These are phyloP conservation scores for Encarsia formosa DNA, from an alignment of 2,888 invertebrate genomes.

Conservation along the genomic window DNA sequence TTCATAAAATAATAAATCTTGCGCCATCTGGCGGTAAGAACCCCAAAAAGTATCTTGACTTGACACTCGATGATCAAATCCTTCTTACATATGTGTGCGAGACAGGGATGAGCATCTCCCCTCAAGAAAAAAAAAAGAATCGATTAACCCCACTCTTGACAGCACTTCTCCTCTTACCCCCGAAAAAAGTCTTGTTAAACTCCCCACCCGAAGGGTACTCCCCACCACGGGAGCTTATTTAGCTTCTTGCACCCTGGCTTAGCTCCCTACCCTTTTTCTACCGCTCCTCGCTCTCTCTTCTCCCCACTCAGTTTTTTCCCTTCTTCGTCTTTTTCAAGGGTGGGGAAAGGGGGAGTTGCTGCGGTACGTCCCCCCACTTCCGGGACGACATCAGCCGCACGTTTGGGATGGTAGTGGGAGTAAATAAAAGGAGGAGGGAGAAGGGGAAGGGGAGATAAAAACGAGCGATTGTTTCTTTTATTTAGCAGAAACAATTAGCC, in stretches of 20 bases:
- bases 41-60: too few species aligned
- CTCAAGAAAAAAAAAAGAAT: conserved; percentile 30
- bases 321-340: not conserved
- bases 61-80: too few species aligned
- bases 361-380: conserved; percentile 13
- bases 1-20: conserved; percentile 25
- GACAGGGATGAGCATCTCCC: too few species aligned
- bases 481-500: conserved; percentile 27
- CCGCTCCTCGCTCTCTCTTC: not conserved
- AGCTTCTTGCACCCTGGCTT: conserved; percentile 1
- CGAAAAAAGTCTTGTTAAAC: conserved; percentile 2
- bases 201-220: not conserved
- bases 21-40: conserved; percentile 39
- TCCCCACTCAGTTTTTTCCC: not conserved
- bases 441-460: not conserved
- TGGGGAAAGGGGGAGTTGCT: conserved; percentile 2
- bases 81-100: too few species aligned
- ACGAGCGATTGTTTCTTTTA: conserved; percentile 21
- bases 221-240: not conserved
- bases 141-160: conserved; percentile 33
- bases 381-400: not conserved
- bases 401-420: conserved; percentile 9
- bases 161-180: not conserved
- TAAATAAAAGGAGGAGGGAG: not conserved
- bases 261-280: not conserved